Percentiles rank a stretch among this genome's conserved stretches.
Evolutionary conservation across 1,140 invertebrate genomes (phyloP).

Genomic region (Panagrolaimus sp.): DNA sequence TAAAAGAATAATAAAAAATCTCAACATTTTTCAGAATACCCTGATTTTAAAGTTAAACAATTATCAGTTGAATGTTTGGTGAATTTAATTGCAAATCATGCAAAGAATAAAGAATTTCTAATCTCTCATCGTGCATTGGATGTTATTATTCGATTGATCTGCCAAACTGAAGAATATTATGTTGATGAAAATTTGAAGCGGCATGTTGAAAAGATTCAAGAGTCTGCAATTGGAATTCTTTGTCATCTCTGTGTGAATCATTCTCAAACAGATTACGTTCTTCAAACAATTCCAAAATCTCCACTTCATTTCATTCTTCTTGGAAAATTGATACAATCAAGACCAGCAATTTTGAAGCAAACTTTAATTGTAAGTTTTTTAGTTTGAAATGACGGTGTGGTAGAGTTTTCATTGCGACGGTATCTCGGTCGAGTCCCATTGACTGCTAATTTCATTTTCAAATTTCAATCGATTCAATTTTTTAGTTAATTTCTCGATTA

Average conservation of each 20-base stretch:
- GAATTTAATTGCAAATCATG: constrained; percentile 1
- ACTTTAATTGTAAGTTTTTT: constrained; percentile 7
- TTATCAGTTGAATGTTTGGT: neutral
- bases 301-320: neutral
- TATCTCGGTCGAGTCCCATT: too few relatives aligned
- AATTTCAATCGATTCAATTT: neutral
- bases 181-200: neutral
- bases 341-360: constrained; percentile 8
- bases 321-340: neutral
- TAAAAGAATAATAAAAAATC: too few relatives aligned
- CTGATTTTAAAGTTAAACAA: constrained; percentile 3
- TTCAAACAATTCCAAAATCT: neutral
- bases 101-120: neutral
- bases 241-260: constrained; percentile 7
- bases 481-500: neutral
- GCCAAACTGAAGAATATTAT: neutral
- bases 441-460: too few relatives aligned
- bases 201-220: constrained; percentile 13
- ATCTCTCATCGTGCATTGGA: neutral
- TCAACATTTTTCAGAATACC: neutral
- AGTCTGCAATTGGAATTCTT: neutral
- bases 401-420: too few relatives aligned
- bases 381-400: too few relatives aligned
- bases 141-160: neutral
- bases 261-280: neutral